phyloP scores from a whole-genome alignment of 2,113 vertebrate genomes.

The Galbula dea region DNA sequence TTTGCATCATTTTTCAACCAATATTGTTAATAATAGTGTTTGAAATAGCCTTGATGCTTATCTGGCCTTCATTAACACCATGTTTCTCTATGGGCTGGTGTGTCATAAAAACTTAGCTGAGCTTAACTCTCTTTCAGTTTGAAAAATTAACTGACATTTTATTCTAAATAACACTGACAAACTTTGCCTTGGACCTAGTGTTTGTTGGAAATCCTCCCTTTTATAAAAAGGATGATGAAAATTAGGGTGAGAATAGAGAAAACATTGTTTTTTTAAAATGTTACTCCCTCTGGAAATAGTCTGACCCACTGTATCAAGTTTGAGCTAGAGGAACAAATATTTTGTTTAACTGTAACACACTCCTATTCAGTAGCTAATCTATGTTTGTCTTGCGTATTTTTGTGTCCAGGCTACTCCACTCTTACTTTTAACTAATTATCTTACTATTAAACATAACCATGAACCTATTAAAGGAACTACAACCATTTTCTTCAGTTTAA shows the following conservation, averaged over 20 bases:
- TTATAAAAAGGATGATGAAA: not conserved
- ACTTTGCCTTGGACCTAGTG: not conserved
- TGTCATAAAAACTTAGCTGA: not conserved
- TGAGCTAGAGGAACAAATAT: not conserved
- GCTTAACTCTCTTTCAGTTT: not conserved
- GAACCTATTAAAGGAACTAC: not conserved
- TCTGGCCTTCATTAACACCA: not conserved
- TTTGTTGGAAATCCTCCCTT: not conserved
- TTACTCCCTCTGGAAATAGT: not conserved
- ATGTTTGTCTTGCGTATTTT: not conserved
- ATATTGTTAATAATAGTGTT: not conserved
- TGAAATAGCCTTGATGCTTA: too few relatives aligned
- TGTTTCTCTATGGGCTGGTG: not conserved
- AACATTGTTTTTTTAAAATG: not conserved
- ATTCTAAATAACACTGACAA: not conserved
- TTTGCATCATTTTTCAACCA: not conserved
- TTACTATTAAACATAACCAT: not conserved
- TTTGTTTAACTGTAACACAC: not conserved
- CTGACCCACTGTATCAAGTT: not conserved
- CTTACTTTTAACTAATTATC: not conserved
- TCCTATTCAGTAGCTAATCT: not conserved
- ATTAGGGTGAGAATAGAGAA: not conserved
- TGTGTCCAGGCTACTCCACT: not conserved
- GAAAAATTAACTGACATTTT: not conserved
- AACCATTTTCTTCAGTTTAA: not conserved